Base-by-base conservation (phyloP, 2,797 vertebrate species). In the Sebastes kiyomatsui region DNA sequence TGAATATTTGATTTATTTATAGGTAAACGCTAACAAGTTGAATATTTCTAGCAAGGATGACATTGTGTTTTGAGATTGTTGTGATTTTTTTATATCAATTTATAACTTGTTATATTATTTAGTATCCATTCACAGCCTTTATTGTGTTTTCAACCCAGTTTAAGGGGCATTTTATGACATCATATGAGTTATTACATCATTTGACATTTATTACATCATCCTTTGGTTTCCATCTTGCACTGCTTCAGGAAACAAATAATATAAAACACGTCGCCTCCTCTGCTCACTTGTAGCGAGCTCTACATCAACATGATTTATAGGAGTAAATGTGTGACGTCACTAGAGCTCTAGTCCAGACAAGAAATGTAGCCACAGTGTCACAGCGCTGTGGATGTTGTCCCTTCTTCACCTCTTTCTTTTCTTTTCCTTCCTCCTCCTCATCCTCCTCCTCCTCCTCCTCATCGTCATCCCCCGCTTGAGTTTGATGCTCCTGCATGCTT, bases 401-500 rank as follows among this genome's bases (percentile, higher is more conserved):
- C 7, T 33, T 54, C 32, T 49, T 85, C 69, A 60, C 82, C 66
- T 55, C 28, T 67, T 67, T 61, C 32, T 67, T 68, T 68, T 9
- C 56, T 58, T 32, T 38, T 75, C 11, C 23, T 13, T 42, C 38
- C 38, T 42, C 38, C 38, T 42, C 38, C 38, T 42, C 35, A 1
- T 38, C 12, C 4, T 33, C 27, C n/a, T 72, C 67, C 23, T 79
- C 55, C 54, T 67, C 66, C 27, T 42, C 65, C 9, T 69, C 49
- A 22, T 59, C 72, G 58, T 46, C 42, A 18, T 13, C 59, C 59
- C 35, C 9, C 46, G 71, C 71, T 61, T 74, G 62, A 70, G 72
- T 75, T 65, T 67, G 75, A 89, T 81, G 80, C 90, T 91, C 85
- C 78, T 75, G 83, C 88, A 86, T 77, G 90, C 89, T 90, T 89